Conservation (phyloP, 2,797 vertebrate genomes). For the Simalia tracyae region DNA sequence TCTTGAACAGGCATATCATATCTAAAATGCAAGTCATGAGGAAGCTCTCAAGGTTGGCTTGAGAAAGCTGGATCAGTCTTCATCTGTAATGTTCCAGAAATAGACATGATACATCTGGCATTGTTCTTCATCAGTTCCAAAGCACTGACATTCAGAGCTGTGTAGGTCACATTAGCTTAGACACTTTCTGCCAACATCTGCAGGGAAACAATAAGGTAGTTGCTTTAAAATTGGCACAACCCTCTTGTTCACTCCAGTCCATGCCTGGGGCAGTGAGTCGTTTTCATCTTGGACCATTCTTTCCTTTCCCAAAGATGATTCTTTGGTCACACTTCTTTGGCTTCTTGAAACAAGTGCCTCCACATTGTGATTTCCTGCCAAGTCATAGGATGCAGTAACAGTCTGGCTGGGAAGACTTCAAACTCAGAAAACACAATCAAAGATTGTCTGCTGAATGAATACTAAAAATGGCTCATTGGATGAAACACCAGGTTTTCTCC, state of each 20-base stretch:
- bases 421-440: conserved; percentile 65
- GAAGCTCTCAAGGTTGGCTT: background rate
- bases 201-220: background rate
- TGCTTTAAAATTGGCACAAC: conserved; percentile 7
- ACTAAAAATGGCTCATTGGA: conserved; percentile 69
- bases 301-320: conserved; percentile 12
- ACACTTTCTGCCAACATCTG: conserved; percentile 1
- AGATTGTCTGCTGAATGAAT: conserved; percentile 58
- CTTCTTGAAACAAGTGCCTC: conserved; percentile 47
- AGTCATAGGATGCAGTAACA: conserved; percentile 67
- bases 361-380: conserved; percentile 56
- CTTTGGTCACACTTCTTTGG: conserved; percentile 51
- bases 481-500: conserved; percentile 46
- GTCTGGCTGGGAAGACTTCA: conserved; percentile 62
- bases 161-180: background rate
- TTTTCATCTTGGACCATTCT: background rate
- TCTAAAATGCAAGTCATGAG: background rate
- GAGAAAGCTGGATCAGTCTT: background rate
- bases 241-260: background rate
- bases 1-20: background rate
- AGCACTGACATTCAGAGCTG: background rate
- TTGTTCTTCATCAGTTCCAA: background rate
- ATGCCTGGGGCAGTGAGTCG: background rate
- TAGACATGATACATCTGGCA: background rate
- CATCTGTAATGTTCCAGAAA: background rate